phyloP scores from a whole-genome alignment of 2,797 vertebrate species.

The Pelochelys cantorii region DNA sequence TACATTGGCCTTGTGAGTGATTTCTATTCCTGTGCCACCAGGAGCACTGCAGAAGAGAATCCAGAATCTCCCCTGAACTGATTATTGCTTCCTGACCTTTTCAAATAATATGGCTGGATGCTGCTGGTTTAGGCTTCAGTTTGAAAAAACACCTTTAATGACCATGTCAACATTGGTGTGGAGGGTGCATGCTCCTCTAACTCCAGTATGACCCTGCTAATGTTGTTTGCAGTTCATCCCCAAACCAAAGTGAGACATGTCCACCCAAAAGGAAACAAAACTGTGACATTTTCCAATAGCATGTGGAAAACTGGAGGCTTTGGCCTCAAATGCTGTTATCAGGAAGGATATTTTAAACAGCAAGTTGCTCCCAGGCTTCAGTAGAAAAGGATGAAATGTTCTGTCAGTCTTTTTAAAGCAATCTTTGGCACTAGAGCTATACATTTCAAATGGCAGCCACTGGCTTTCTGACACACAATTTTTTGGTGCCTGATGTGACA shows the following conservation, averaged over 20 bases:
- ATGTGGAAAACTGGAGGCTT: neutral
- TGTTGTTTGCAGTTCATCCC: neutral
- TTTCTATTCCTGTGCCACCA: accelerated
- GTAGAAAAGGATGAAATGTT: neutral
- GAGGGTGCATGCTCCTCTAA: neutral
- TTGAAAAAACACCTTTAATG: neutral
- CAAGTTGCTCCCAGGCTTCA: neutral
- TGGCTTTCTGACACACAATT: neutral
- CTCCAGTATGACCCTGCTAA: neutral
- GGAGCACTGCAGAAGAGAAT: neutral
- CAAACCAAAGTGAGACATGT: neutral
- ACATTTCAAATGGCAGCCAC: neutral
- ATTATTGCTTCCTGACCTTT: neutral
- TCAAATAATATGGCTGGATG: neutral
- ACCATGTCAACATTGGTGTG: accelerated
- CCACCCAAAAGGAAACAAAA: neutral
- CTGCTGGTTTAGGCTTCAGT: neutral
- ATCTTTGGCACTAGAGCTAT: neutral
- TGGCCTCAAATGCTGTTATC: neutral
- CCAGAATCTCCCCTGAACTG: neutral
- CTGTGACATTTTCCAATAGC: neutral
- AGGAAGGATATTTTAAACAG: neutral
- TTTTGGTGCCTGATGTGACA: neutral
- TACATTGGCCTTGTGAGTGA: neutral
- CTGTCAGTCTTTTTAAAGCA: neutral